These are phyloP conservation scores for Artibeus lituratus DNA, from an alignment of 2,797 vertebrate genomes.

Conservation along the genomic window DNA sequence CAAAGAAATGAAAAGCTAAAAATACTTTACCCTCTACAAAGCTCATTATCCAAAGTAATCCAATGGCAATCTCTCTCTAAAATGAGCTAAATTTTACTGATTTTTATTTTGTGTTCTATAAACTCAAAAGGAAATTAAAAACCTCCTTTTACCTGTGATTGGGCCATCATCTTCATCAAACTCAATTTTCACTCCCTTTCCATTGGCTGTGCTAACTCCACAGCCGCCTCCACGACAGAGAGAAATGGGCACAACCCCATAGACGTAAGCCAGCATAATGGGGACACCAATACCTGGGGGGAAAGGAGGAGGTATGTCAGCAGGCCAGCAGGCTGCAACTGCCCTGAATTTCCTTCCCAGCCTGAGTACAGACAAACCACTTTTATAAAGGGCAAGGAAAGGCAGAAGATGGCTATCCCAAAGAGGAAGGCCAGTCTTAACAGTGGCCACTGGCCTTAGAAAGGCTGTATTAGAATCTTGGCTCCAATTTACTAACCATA, in stretches of 20 bases:
- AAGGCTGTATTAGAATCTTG: conserved; percentile 13
- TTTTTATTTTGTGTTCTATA: conserved; percentile 41
- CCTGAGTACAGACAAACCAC: neutral
- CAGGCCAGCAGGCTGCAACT: conserved; percentile 26
- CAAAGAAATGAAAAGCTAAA: conserved; percentile 71
- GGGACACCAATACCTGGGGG: conserved; percentile 95
- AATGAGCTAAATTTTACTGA: conserved; percentile 58
- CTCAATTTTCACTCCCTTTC: conserved; percentile 95
- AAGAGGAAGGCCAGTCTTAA: neutral
- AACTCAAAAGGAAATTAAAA: conserved; percentile 41
- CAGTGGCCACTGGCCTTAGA: neutral
- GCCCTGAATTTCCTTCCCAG: conserved; percentile 6
- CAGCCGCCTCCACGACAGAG: conserved; percentile 97
- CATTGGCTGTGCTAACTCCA: conserved; percentile 96
- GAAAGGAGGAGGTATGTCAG: neutral
- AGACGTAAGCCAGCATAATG: conserved; percentile 99
- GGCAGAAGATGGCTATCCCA: neutral
- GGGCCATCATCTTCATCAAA: conserved; percentile 98
- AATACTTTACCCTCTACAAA: conserved; percentile 64
- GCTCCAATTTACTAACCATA: neutral
- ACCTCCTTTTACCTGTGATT: conserved; percentile 90
- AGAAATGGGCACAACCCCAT: conserved; percentile 97
- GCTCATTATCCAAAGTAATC: conserved; percentile 62
- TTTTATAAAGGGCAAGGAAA: neutral
- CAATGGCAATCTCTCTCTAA: conserved; percentile 50